Evolutionary conservation across 2,888 invertebrate species (phyloP).

Genomic region (Glyphotaelius pellucidus): DNA sequence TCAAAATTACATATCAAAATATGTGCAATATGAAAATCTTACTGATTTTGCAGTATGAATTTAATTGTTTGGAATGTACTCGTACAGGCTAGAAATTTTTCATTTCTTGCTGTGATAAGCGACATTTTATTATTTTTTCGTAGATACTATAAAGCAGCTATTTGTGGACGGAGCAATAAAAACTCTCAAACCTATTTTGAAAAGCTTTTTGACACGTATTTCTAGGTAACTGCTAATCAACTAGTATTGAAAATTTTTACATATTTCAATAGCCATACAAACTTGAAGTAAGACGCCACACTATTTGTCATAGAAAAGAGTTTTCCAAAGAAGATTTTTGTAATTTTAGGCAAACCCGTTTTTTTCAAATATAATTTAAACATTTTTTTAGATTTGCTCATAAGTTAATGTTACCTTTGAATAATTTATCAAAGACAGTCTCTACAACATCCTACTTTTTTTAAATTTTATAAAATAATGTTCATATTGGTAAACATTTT

Average conservation of each 20-base stretch:
- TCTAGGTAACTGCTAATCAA: too few species aligned
- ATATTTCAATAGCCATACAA: too few species aligned
- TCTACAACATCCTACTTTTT: background rate
- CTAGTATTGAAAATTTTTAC: too few species aligned
- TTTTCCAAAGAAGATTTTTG: too few species aligned
- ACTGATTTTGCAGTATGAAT: background rate
- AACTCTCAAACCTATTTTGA: background rate
- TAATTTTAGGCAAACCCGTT: background rate
- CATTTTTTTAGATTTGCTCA: background rate
- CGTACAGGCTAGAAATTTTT: background rate
- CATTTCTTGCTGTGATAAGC: too few species aligned
- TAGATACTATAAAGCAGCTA: background rate
- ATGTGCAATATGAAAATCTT: background rate
- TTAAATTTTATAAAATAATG: background rate
- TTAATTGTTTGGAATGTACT: background rate
- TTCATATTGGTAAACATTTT: too few species aligned
- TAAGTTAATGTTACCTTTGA: background rate
- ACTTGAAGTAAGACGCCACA: too few species aligned
- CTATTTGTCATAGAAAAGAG: background rate
- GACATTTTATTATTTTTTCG: background rate
- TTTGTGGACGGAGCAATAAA: background rate
- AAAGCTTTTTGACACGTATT: background rate
- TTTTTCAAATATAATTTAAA: too few species aligned
- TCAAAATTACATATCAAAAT: background rate
- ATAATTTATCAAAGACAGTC: background rate